Evolutionary conservation across 1,140 invertebrate genomes (phyloP).

Genomic region (Drosophila pseudoobscura): DNA sequence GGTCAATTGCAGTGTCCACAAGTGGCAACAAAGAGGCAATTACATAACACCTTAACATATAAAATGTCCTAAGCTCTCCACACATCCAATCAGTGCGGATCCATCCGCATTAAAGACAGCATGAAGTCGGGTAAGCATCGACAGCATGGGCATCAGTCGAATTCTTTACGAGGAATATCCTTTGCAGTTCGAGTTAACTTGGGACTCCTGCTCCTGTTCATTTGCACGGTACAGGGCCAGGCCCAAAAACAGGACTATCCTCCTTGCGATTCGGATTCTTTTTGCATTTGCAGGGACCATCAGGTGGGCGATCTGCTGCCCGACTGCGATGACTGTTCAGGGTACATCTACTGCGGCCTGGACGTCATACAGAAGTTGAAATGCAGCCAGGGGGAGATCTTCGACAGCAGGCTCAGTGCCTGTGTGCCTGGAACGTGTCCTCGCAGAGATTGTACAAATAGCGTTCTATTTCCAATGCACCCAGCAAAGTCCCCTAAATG

Average conservation of each 20-base stretch:
- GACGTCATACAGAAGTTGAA: background rate
- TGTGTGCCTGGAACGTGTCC: constrained; percentile 44
- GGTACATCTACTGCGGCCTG: constrained; percentile 43
- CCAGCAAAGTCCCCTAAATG: no score
- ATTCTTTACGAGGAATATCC: background rate
- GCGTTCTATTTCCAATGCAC: no score
- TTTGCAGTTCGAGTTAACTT: constrained; percentile 17
- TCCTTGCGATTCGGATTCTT: constrained; percentile 3
- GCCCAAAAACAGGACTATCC: background rate
- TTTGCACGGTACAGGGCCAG: background rate
- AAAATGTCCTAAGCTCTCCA: constrained; percentile 9
- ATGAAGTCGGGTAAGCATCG: constrained; percentile 42
- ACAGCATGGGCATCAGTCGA: background rate
- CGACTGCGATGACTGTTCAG: constrained; percentile 51
- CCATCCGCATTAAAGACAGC: background rate
- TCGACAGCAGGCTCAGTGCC: background rate
- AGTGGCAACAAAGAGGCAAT: constrained; percentile 11
- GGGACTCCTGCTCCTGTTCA: constrained; percentile 2
- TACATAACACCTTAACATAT: constrained; percentile 16
- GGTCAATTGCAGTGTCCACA: constrained; percentile 43
- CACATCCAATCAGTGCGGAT: constrained; percentile 9
- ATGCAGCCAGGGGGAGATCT: constrained; percentile 32
- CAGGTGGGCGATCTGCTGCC: constrained; percentile 25
- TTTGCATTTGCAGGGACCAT: constrained; percentile 41
- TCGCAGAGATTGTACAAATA: no score